Base-by-base conservation (phyloP, 2,797 vertebrate species). In the Hemibagrus guttatus region DNA sequence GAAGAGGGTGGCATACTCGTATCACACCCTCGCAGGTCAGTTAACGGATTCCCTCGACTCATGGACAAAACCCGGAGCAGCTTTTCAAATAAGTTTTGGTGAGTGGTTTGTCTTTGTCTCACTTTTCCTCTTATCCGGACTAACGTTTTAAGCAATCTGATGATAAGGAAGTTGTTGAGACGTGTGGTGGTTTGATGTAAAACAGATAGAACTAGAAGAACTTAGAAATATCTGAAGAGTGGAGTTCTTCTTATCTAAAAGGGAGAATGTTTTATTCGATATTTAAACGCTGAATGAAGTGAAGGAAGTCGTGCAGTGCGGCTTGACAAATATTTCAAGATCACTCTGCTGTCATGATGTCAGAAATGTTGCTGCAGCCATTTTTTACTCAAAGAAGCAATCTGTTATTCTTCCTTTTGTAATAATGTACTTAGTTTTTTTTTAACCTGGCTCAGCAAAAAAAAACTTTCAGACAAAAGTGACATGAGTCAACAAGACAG, bases 31-130 rank as follows among this genome's bases (percentile, higher is more conserved):
- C 64, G n/a, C 35, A 72, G 58, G 71, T 31, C 75, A 76, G 14
- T 21, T 61, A 61, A n/a, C 56, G 85, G 85, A 85, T 87, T 87
- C 78, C 28, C 64, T 72, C 1, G 13, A 54, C 11, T 59, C 39
- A 39, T 76, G 64, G 85, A 88, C 61, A 39, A 81, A 81, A 87
- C 31, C 87, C 69, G 86, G 58, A 71, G 84, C 68, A 87, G 71
- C 72, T 72, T 89, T 56, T 78, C 46, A 81, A 56, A 74, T 61
- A 86, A 79, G 81, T 54, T 86, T 84, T 84, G 88, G 89, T 91
- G 63, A 91, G 90, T 91, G 75, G 28, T n/a, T 66, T 63, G 52
- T 39, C 56, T 71, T 86, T 84, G 54, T 90, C 26, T 26, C 21
- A 84, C 35, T 64, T 35, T 54, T 63, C 13, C 39, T 76, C 35